Percentiles rank a stretch among this genome's conserved stretches.
Evolutionary conservation across 2,797 vertebrate species (phyloP).

Genomic region (Eutrigla gurnardus): DNA sequence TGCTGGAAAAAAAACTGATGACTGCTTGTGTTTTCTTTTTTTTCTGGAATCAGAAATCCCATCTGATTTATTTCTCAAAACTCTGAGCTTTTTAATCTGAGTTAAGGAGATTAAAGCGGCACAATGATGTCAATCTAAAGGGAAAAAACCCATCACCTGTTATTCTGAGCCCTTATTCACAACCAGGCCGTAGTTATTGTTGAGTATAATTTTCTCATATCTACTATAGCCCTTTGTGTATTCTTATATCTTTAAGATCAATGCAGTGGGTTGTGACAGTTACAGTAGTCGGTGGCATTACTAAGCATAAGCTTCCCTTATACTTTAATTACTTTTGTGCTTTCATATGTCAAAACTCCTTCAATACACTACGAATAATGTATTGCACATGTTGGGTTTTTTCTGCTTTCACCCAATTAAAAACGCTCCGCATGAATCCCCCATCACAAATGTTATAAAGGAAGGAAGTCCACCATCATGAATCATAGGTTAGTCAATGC

Average conservation of each 20-base stretch:
- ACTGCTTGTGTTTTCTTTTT: neutral
- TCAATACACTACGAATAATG: constrained; percentile 24
- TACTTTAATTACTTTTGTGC: constrained; percentile 5
- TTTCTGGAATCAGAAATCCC: constrained; percentile 37
- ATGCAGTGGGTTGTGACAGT: neutral
- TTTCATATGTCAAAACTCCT: constrained; percentile 36
- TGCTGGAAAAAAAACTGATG: constrained; percentile 12
- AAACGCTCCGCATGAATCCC: constrained; percentile 62
- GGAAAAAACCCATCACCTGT: constrained; percentile 38
- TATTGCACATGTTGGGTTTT: constrained; percentile 48
- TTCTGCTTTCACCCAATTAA: constrained; percentile 61
- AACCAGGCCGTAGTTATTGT: neutral
- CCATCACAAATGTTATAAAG: constrained; percentile 47
- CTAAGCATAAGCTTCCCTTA: constrained; percentile 22
- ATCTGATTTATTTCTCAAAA: constrained; percentile 60
- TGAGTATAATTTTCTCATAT: neutral
- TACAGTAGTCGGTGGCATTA: constrained; percentile 11
- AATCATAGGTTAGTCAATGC: constrained; percentile 69
- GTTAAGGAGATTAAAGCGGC: constrained; percentile 67
- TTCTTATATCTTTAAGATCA: constrained; percentile 2
- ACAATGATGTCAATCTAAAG: constrained; percentile 45
- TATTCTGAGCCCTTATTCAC: constrained; percentile 33
- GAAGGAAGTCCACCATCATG: constrained; percentile 41
- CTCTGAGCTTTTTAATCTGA: constrained; percentile 59
- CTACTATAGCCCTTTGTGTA: neutral